Percentiles rank a stretch among this genome's conserved stretches.
Conservation (phyloP, 2,888 invertebrate genomes). For the Spodoptera exigua region DNA sequence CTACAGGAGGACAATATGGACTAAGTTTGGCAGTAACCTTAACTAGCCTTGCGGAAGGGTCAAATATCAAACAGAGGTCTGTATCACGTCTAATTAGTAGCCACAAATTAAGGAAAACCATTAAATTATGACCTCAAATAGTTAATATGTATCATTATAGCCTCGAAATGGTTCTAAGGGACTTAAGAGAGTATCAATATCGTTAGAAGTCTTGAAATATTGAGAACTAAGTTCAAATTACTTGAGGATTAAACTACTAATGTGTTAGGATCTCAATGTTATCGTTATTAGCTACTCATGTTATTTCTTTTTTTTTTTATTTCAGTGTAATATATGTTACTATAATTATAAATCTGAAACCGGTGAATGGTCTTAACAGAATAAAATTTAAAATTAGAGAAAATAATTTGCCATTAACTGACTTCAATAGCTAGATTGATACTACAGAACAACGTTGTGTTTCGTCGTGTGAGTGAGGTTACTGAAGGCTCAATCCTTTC, state of each 20-base stretch:
- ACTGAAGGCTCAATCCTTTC: no score
- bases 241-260: not conserved
- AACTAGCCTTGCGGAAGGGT: slow-evolving; percentile 50
- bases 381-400: no score
- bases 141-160: slow-evolving; percentile 41
- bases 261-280: no score
- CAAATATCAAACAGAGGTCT: slow-evolving; percentile 52
- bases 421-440: no score
- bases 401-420: no score
- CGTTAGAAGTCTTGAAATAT: not conserved
- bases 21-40: slow-evolving; percentile 45
- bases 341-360: no score
- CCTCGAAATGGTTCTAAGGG: slow-evolving; percentile 29
- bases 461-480: no score
- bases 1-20: slow-evolving; percentile 25
- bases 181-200: slow-evolving; percentile 11
- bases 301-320: no score
- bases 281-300: no score
- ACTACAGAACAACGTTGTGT: no score
- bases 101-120: slow-evolving; percentile 48
- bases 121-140: slow-evolving; percentile 55
- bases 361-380: no score
- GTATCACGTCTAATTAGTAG: slow-evolving; percentile 50
- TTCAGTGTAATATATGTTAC: no score
- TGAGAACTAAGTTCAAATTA: not conserved